Evolutionary conservation across 53 echinoderm and acorn worm genomes (phyloP).

Genomic region (Zoroaster sp.): DNA sequence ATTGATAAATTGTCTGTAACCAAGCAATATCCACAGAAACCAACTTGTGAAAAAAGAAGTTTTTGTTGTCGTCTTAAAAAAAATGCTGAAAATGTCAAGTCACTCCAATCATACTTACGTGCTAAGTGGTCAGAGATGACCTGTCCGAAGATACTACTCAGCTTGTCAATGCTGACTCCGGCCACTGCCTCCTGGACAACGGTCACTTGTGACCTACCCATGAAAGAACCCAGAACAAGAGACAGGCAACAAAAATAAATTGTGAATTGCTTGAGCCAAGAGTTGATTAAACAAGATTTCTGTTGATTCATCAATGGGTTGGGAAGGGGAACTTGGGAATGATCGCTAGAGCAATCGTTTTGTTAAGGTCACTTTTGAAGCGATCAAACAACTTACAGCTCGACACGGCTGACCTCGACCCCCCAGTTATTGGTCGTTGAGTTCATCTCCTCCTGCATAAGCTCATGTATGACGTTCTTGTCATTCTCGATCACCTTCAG

Average conservation of each 20-base stretch:
- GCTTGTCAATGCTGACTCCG: constrained; percentile 36
- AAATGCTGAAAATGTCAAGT: too few species aligned
- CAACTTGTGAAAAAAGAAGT: too few species aligned
- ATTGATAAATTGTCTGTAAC: too few species aligned
- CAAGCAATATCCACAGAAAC: too few species aligned
- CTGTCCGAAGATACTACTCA: constrained; percentile 30
- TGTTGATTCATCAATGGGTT: background rate
- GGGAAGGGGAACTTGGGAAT: background rate
- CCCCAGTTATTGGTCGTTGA: constrained; percentile 85
- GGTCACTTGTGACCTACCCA: constrained; percentile 33
- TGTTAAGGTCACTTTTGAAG: background rate
- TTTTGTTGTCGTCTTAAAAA: too few species aligned
- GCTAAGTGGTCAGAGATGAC: background rate
- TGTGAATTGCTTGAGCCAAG: background rate
- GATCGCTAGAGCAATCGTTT: background rate
- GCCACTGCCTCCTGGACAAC: constrained; percentile 33
- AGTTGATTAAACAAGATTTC: too few species aligned
- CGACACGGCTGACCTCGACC: constrained; percentile 89
- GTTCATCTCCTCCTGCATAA: constrained; percentile 89
- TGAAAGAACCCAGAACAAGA: background rate
- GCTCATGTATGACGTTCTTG: constrained; percentile 54
- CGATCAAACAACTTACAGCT: constrained; percentile 75
- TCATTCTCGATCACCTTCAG: constrained; percentile 69
- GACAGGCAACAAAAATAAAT: background rate
- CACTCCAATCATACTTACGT: constrained; percentile 16